A percentile compares a stretch with the other conserved stretches of the same genome.
Conservation (phyloP, 2,888 invertebrate species). For the Caenorhabditis uteleia region DNA sequence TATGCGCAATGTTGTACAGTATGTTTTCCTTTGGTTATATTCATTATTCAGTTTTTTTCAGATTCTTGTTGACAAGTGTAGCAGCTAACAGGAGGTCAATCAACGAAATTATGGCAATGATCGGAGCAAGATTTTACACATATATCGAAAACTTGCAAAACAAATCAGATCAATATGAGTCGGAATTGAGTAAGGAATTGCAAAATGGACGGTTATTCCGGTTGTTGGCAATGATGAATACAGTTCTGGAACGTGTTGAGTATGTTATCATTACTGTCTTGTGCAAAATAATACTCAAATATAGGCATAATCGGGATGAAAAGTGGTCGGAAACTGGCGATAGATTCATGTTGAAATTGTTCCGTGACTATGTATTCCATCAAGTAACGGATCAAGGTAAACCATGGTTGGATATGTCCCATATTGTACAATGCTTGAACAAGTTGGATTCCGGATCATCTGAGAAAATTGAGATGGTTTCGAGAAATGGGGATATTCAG, state of each 20-base stretch:
- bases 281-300: too few species aligned
- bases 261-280: too few species aligned
- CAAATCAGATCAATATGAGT: slow-evolving; percentile 86
- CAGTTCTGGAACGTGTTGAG: slow-evolving; percentile 95
- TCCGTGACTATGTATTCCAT: slow-evolving; percentile 96
- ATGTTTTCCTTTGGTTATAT: neutral
- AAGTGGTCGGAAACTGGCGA: slow-evolving; percentile 98
- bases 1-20: slow-evolving; percentile 91
- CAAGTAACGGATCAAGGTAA: slow-evolving; percentile 84
- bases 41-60: slow-evolving; percentile 9
- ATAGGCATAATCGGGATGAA: slow-evolving; percentile 86
- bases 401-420: slow-evolving; percentile 95
- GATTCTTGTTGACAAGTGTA: slow-evolving; percentile 7
- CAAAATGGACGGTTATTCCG: slow-evolving; percentile 92
- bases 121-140: slow-evolving; percentile 92
- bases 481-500: slow-evolving; percentile 93
- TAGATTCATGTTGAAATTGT: slow-evolving; percentile 95
- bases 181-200: slow-evolving; percentile 88
- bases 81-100: slow-evolving; percentile 76
- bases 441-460: slow-evolving; percentile 76
- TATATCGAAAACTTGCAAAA: slow-evolving; percentile 75
- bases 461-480: slow-evolving; percentile 86
- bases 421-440: slow-evolving; percentile 90
- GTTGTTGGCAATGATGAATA: slow-evolving; percentile 86
- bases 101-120: slow-evolving; percentile 98